These are phyloP conservation scores for Drosophila austrosaltans DNA, from an alignment of 2,888 invertebrate genomes.

Conservation along the genomic window DNA sequence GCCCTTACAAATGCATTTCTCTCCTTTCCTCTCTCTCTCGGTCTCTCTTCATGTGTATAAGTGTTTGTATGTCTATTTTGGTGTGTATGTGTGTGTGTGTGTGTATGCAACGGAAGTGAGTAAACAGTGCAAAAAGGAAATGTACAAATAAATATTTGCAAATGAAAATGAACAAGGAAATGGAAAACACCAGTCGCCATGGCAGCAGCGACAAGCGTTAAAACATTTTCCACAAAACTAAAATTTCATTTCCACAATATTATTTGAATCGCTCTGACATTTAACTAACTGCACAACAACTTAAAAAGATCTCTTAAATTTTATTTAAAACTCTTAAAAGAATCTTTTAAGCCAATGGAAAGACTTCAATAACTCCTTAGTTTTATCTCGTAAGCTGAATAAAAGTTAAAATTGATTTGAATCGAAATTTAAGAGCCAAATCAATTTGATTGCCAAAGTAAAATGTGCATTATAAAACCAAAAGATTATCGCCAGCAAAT, in stretches of 20 bases:
- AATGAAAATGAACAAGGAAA: constrained; percentile 73
- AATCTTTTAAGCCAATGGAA: not conserved
- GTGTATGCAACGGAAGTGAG: constrained; percentile 56
- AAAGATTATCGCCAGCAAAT: constrained; percentile 56
- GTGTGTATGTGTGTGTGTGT: constrained; percentile 26
- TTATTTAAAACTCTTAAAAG: not conserved
- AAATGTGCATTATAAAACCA: constrained; percentile 41
- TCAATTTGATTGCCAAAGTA: constrained; percentile 18
- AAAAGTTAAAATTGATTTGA: not conserved
- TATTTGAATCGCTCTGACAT: not conserved
- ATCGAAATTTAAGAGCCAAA: not conserved
- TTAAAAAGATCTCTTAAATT: not conserved
- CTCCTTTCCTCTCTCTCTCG: constrained; percentile 6
- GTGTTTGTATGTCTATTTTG: constrained; percentile 21
- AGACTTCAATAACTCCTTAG: not conserved
- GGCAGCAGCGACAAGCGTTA: constrained; percentile 46
- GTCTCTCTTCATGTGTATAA: not conserved
- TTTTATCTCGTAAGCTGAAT: not conserved
- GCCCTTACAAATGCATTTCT: constrained; percentile 40
- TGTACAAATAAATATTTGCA: constrained; percentile 76
- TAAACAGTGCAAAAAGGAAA: constrained; percentile 70
- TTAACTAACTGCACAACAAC: not conserved
- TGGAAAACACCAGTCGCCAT: constrained; percentile 58
- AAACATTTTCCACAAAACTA: constrained; percentile 53
- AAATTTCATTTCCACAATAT: constrained; percentile 14